A percentile compares a stretch with the other conserved stretches of the same genome.
These are phyloP conservation scores for Phallusia fumigata DNA, from an alignment of 23 tunicate genomes.

Conservation along the genomic window DNA sequence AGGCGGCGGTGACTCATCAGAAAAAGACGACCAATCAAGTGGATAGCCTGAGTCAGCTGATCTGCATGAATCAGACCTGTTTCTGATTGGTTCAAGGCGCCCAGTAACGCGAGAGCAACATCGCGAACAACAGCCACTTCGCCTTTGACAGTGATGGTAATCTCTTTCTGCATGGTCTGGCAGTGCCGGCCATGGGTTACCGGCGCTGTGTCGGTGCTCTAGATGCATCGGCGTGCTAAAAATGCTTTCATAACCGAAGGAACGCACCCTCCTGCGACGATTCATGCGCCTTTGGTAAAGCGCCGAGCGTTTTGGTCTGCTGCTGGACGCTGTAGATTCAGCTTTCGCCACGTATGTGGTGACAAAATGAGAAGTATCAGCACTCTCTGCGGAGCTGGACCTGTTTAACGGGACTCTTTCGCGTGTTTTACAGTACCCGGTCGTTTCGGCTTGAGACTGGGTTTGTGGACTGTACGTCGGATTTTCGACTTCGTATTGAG, in stretches of 20 bases:
- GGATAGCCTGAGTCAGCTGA: slow-evolving; percentile 59
- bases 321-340: background rate
- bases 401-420: background rate
- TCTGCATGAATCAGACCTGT: slow-evolving; percentile 34
- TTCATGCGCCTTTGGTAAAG: background rate
- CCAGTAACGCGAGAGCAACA: background rate
- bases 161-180: background rate
- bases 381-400: background rate
- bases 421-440: background rate
- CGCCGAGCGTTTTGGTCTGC: background rate
- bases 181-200: background rate
- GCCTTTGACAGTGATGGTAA: background rate
- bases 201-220: background rate
- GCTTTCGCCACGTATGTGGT: background rate
- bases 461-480: background rate
- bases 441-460: background rate
- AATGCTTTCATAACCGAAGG: background rate
- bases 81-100: background rate
- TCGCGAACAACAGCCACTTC: background rate
- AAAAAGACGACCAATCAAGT: slow-evolving; percentile 21
- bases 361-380: background rate
- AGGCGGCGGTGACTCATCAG: slow-evolving; percentile 29
- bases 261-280: background rate
- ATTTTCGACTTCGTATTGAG: background rate
- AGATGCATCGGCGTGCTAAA: background rate